These are phyloP conservation scores for Brachyptera putata DNA, from an alignment of 2,888 invertebrate genomes.

Conservation along the genomic window DNA sequence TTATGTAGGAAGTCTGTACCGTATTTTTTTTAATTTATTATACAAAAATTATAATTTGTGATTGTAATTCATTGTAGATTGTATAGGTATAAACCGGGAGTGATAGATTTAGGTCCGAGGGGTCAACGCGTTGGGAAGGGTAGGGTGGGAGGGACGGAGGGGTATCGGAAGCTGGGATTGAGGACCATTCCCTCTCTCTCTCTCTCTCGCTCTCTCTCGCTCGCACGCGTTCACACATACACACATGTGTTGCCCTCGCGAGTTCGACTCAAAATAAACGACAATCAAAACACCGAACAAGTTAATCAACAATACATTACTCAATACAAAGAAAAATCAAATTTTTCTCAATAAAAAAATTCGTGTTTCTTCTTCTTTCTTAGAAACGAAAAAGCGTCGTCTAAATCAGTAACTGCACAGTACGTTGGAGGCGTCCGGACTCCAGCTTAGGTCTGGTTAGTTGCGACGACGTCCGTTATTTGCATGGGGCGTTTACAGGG, in stretches of 20 bases:
- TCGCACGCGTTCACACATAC: constrained; percentile 8
- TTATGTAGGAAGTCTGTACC: constrained; percentile 19
- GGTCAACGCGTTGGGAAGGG: neutral
- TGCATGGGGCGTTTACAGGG: constrained; percentile 28
- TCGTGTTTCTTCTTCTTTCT: neutral
- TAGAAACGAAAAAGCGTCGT: constrained; percentile 21
- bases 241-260: neutral
- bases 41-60: too few species aligned
- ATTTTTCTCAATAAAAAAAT: too few species aligned
- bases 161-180: constrained; percentile 20
- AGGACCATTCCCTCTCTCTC: neutral
- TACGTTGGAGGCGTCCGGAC: constrained; percentile 22
- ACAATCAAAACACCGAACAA: constrained; percentile 1
- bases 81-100: neutral
- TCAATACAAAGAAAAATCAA: too few species aligned
- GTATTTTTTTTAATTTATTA: neutral
- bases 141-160: constrained; percentile 4
- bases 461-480: constrained; percentile 24
- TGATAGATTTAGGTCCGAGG: constrained; percentile 2
- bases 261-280: neutral
- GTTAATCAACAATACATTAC: neutral
- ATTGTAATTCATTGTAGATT: neutral
- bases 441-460: constrained; percentile 24
- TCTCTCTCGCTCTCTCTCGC: constrained; percentile 5
- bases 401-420: too few species aligned